Base-by-base conservation (phyloP, 1,140 invertebrate genomes). In the Octopus sinensis region DNA sequence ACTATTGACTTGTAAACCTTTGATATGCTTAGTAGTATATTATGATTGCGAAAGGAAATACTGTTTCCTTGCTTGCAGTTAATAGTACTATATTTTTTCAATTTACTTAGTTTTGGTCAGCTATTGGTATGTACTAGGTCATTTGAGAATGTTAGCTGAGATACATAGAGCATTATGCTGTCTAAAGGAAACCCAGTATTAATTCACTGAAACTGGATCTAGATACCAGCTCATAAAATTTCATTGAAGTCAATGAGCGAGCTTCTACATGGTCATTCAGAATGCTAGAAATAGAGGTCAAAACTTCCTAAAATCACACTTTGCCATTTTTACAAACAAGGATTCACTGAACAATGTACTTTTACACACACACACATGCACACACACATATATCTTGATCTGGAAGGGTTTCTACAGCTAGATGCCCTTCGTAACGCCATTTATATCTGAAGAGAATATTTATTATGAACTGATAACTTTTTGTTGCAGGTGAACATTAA, bases 401-500 rank as follows among this genome's bases (percentile, higher is more conserved):
- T 7, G n/a, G 77, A 1, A 77, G 13, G 13, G 10, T 3, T 17
- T 81, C 4, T 12, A n/a, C 51, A 77, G n/a, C 6, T 13, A 56
- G 9, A 23, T 3, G 4, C 12, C 53, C 17, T 13, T 56, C 4
- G 3, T 71, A 51, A 51, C 53, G 12, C 71, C 13, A 75, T 10
- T n/a, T 17, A 6, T 43, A n/a, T 52, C 54, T 52, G 6, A 54
- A 54, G 43, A 53, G 7, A 51, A 13, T 83, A 81, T 13, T 73
- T n/a, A 56, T 75, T 12, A 30, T 71, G 13, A 43, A 77, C 30
- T 68, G 82, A 7, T 51, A 51, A n/a, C 56, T 53, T 83, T 10
- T 85, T 84, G 53, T 76, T 95, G 4, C 92, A 94, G 87, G 95
- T 96, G 86, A 90, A 93, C 77, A 85, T 97, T 3, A 96, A 96